A percentile compares a stretch with the other conserved stretches of the same genome.
Evolutionary conservation across 2,113 vertebrate genomes (phyloP).

Genomic region (Platichthys stellatus): DNA sequence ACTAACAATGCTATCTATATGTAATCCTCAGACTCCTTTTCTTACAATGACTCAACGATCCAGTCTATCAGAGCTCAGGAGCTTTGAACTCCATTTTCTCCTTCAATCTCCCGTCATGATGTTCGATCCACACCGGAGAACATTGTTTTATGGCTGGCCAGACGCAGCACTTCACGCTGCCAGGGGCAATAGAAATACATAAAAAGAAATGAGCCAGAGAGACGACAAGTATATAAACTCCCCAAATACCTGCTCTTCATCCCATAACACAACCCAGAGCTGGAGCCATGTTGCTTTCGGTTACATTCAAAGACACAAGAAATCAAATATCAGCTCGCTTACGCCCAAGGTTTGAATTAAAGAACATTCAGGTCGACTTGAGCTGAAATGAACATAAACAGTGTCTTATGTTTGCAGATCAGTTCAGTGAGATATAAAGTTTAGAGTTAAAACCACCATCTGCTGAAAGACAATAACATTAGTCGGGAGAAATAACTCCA

Average conservation of each 20-base stretch:
- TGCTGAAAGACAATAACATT: background rate
- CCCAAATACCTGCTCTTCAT: constrained; percentile 30
- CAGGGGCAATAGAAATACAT: constrained; percentile 60
- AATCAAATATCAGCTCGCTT: constrained; percentile 7
- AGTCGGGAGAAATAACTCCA: constrained; percentile 12
- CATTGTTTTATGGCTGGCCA: constrained; percentile 58
- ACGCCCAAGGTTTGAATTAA: background rate
- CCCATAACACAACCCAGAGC: constrained; percentile 16
- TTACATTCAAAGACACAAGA: background rate
- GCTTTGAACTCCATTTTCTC: constrained; percentile 49
- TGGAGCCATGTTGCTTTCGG: background rate
- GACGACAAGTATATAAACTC: constrained; percentile 61
- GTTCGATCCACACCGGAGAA: constrained; percentile 41
- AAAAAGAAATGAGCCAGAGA: constrained; percentile 68
- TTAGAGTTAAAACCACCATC: background rate
- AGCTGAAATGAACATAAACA: background rate
- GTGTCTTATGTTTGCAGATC: background rate
- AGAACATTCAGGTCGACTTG: background rate
- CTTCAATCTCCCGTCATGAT: constrained; percentile 25
- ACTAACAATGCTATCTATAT: background rate
- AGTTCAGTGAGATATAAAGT: too few relatives aligned
- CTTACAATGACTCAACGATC: background rate
- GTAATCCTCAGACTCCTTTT: background rate
- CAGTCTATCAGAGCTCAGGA: constrained; percentile 16
- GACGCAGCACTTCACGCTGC: constrained; percentile 46